Conservation (phyloP, 2,113 vertebrate species). For the Lampris incognitus region DNA sequence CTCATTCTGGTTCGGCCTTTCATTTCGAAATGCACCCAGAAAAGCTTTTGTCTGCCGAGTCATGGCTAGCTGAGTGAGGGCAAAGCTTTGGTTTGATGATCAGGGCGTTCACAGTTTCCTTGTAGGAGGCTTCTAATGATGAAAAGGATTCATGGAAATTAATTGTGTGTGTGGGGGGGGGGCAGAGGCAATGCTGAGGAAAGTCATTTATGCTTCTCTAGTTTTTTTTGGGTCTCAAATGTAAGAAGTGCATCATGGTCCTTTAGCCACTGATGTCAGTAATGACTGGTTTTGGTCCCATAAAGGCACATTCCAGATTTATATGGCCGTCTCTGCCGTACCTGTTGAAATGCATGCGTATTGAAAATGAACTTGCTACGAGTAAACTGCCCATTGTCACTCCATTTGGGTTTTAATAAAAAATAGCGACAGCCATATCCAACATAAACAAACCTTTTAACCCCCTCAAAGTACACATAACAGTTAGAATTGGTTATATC, state of each 20-base stretch:
- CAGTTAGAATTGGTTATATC: too few relatives aligned
- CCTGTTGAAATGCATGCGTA: too few relatives aligned
- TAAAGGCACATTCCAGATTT: background rate
- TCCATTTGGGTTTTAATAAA: too few relatives aligned
- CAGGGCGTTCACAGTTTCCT: conserved; percentile 23
- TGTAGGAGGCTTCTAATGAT: conserved; percentile 26
- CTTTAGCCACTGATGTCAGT: conserved; percentile 8
- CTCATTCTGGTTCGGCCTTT: conserved; percentile 2
- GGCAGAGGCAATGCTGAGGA: background rate
- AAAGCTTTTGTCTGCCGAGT: conserved; percentile 22
- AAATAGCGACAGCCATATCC: too few relatives aligned
- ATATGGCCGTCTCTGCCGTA: background rate
- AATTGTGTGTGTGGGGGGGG: background rate
- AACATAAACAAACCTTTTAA: too few relatives aligned
- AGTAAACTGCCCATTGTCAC: too few relatives aligned
- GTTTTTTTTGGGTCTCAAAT: conserved; percentile 6
- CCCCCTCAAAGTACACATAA: too few relatives aligned
- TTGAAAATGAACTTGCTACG: too few relatives aligned
- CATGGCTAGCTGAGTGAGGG: conserved; percentile 38
- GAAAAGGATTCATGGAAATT: conserved; percentile 17
- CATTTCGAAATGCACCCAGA: conserved; percentile 34
- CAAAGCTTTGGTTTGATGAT: conserved; percentile 20
- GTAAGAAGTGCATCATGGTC: background rate
- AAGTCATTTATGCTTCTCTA: background rate
- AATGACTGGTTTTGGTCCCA: background rate